Conservation (phyloP, 2,888 invertebrate genomes). For the Patella ulyssiponensis region DNA sequence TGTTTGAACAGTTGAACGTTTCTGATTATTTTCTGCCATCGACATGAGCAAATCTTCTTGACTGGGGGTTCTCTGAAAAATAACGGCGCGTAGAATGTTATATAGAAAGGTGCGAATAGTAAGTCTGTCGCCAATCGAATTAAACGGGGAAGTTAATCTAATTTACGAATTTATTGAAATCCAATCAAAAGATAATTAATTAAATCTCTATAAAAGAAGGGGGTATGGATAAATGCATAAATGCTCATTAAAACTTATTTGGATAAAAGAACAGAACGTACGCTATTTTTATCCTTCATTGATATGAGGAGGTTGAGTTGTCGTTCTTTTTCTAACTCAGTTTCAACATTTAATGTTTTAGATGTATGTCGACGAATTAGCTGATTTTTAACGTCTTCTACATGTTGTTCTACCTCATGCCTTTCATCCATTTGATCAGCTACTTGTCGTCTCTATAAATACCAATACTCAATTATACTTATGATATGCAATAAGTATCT, state of each 20-base stretch:
- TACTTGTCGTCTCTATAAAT: not conserved
- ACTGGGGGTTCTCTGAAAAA: constrained; percentile 22
- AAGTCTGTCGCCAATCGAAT: too few relatives aligned
- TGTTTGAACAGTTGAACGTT: constrained; percentile 27
- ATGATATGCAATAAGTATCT: too few relatives aligned
- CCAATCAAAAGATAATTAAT: too few relatives aligned
- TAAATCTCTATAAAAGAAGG: too few relatives aligned
- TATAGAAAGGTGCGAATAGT: too few relatives aligned
- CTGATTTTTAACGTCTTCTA: constrained; percentile 27
- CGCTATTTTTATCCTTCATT: constrained; percentile 10
- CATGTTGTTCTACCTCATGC: not conserved
- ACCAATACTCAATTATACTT: too few relatives aligned
- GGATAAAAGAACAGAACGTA: too few relatives aligned
- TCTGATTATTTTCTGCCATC: constrained; percentile 33
- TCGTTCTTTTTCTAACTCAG: constrained; percentile 29
- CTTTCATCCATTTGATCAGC: not conserved
- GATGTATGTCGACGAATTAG: constrained; percentile 23
- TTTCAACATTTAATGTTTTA: constrained; percentile 20
- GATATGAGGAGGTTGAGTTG: constrained; percentile 25
- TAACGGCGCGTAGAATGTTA: too few relatives aligned
- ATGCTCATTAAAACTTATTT: too few relatives aligned
- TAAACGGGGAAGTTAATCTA: too few relatives aligned
- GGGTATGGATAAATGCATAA: too few relatives aligned
- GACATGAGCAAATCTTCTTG: constrained; percentile 30
- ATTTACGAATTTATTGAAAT: too few relatives aligned